phyloP scores from a whole-genome alignment of 1,140 invertebrate genomes.

The Ctenoplectra terminalis region DNA sequence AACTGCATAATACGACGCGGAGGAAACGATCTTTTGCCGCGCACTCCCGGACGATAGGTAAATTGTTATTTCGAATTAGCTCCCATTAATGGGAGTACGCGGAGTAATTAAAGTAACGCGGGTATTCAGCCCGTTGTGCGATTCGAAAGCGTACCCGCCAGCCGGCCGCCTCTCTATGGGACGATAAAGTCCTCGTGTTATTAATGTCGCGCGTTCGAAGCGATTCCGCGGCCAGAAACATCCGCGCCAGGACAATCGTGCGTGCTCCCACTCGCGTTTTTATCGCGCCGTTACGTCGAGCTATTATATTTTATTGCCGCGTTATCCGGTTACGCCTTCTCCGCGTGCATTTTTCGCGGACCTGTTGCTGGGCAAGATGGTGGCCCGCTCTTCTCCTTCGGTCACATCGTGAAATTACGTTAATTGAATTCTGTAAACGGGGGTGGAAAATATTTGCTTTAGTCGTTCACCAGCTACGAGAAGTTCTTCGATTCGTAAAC shows the following conservation, averaged over 20 bases:
- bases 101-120: slow-evolving; percentile 43
- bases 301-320: slow-evolving; percentile 10
- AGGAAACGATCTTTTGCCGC: slow-evolving; percentile 1
- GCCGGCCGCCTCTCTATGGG: background rate
- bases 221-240: background rate
- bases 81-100: slow-evolving; percentile 49
- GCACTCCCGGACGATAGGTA: slow-evolving; percentile 23
- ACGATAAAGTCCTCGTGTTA: slow-evolving; percentile 27
- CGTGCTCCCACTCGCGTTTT: background rate
- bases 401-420: background rate
- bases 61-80: slow-evolving; percentile 70
- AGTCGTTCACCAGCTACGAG: too few species aligned
- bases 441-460: slow-evolving; percentile 21
- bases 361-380: slow-evolving; percentile 41
- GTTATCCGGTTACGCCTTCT: slow-evolving; percentile 24
- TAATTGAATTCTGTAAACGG: slow-evolving; percentile 9
- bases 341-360: slow-evolving; percentile 10
- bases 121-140: too few species aligned
- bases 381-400: too few species aligned
- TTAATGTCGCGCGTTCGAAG: background rate
- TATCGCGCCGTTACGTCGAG: background rate
- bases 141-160: too few species aligned
- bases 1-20: slow-evolving; percentile 35
- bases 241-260: background rate
- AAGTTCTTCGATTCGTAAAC: background rate